Evolutionary conservation across 2,888 invertebrate species (phyloP), one percentile per base, ranked within the genome.

Genomic region (Melikaiella ostensackeni): DNA sequence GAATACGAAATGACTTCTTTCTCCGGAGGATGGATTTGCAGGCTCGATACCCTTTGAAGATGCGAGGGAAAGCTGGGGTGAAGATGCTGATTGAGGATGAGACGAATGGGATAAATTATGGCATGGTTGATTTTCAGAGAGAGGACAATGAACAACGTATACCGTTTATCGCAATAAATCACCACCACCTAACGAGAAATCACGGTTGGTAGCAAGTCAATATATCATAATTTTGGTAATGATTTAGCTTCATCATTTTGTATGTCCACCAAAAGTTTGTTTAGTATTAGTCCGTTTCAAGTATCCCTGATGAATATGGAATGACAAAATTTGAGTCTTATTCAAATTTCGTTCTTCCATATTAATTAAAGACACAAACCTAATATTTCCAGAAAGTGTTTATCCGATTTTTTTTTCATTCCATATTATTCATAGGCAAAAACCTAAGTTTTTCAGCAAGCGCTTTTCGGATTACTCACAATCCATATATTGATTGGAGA

Each of bases 1-100:
- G 85, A 86, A 85, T 85, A 82, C 82, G 79, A 83, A 85, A 85
- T 86, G 84, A 84, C 85, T 84, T 85, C 83, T 83, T 82, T 73
- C 77, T 70, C 33, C 30, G n/a, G 55, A 33, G 50, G 21, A 66
- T 19, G 38, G 8, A 38, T 64, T n/a, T 55, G 7, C 38, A 42
- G 35, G 16, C 27, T 66, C 66, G 66, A 66, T 66, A 46, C 27
- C 24, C 13, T 66, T 66, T 46, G 27, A 46, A 66, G 27, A 66
- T 66, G 24, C 27, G 24, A 27, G 46, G 16, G 46, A 66, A 27
- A 46, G 46, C 27, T 66, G 27, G 46, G 19, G 4, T 30, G 24
- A 42, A 21, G 55, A 55, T 55, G 55, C 21, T 55, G 55, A 55
- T 55, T 55, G 55, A 21, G 21, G 11, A 11, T 21, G 7, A 59